A percentile compares a stretch with the other conserved stretches of the same genome.
phyloP scores from a whole-genome alignment of 2,888 invertebrate genomes.

The Ditula angustiorana region DNA sequence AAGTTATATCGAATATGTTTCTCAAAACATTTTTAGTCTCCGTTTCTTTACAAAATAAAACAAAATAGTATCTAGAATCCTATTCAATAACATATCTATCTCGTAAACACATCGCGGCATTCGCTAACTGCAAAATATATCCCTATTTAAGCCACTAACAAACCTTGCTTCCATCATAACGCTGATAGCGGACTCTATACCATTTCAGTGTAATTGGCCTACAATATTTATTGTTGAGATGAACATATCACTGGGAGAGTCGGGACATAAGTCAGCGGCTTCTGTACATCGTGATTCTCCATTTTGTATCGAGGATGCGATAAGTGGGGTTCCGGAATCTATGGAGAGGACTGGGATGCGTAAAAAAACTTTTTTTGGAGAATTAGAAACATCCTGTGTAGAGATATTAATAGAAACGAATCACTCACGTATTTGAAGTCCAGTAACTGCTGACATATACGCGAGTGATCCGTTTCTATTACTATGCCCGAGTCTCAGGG shows the following conservation, averaged over 20 bases:
- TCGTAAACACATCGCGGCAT: slow-evolving; percentile 22
- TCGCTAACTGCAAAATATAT: slow-evolving; percentile 26
- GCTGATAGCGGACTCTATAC: slow-evolving; percentile 16
- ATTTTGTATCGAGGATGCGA: slow-evolving; percentile 82
- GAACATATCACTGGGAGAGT: slow-evolving; percentile 77
- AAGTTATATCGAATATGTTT: no score
- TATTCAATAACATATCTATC: slow-evolving; percentile 20
- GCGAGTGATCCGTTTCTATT: no score
- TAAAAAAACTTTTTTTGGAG: no score
- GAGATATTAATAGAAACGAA: no score
- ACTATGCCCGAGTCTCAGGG: no score
- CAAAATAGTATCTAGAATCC: neutral
- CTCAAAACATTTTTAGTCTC: neutral
- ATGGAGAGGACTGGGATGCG: slow-evolving; percentile 50
- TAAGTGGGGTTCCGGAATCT: slow-evolving; percentile 61
- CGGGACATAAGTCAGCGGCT: slow-evolving; percentile 81
- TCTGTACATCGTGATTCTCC: slow-evolving; percentile 79
- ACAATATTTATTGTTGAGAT: slow-evolving; percentile 83
- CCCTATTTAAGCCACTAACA: slow-evolving; percentile 24
- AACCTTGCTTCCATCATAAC: slow-evolving; percentile 39
- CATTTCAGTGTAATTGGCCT: slow-evolving; percentile 76
- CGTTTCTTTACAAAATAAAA: neutral
- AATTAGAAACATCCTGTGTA: no score
- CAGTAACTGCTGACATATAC: no score
- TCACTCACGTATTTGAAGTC: no score